These are phyloP conservation scores for Cordilura impudica DNA, from an alignment of 2,888 invertebrate species.

Conservation along the genomic window DNA sequence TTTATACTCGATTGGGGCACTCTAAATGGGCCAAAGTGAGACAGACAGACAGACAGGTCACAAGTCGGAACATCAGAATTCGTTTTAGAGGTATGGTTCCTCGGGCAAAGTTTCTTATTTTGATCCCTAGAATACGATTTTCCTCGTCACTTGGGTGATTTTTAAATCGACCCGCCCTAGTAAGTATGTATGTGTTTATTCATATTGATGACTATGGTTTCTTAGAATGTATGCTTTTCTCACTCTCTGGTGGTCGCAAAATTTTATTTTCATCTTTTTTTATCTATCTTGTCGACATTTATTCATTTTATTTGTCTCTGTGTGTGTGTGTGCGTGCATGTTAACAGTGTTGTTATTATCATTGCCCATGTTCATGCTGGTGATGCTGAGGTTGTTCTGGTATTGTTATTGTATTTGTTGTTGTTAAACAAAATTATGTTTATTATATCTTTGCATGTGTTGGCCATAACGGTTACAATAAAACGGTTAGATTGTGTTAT, in stretches of 20 bases:
- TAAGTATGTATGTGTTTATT: background rate
- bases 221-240: background rate
- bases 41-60: too few species aligned
- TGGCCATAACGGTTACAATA: conserved; percentile 45
- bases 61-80: too few species aligned
- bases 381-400: background rate
- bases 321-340: background rate
- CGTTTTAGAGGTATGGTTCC: too few species aligned
- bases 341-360: background rate
- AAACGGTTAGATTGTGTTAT: conserved; percentile 51
- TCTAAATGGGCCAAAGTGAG: too few species aligned
- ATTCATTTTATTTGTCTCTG: background rate
- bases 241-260: background rate
- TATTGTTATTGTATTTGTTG: conserved; percentile 6
- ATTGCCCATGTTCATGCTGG: background rate
- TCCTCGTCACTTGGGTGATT: too few species aligned
- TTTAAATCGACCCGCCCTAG: too few species aligned
- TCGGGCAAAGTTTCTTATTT: too few species aligned
- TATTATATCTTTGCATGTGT: conserved; percentile 51
- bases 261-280: background rate
- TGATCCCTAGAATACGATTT: too few species aligned
- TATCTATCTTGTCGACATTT: conserved; percentile 33
- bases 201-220: background rate
- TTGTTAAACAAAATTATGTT: conserved; percentile 55
- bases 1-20: too few species aligned